Evolutionary conservation across 2,113 vertebrate genomes (phyloP).

Genomic region (Microcebus murinus): DNA sequence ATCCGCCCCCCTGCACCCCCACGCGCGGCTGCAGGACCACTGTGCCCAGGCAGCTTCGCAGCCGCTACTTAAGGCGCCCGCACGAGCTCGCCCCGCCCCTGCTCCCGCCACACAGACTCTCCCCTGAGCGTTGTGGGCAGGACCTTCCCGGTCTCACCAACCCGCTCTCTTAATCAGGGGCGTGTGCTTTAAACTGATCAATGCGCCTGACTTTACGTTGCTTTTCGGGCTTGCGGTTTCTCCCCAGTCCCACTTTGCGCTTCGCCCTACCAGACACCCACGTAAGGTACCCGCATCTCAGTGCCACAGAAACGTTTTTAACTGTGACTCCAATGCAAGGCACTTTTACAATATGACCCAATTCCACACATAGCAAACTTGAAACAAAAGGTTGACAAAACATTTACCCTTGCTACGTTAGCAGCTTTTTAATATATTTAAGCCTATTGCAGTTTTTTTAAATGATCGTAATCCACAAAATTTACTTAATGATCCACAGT

Average conservation of each 20-base stretch:
- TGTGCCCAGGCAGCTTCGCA: rapidly evolving
- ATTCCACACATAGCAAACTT: not conserved
- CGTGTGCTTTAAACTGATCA: rapidly evolving
- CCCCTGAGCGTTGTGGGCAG: not conserved
- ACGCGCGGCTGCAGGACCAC: rapidly evolving
- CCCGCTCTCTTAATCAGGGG: not conserved
- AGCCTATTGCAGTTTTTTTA: not conserved
- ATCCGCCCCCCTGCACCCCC: rapidly evolving
- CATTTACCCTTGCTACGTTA: not conserved
- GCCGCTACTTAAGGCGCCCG: not conserved
- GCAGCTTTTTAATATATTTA: not conserved
- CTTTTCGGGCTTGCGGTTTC: rapidly evolving
- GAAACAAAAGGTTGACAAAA: not conserved
- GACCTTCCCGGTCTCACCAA: not conserved
- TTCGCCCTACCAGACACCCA: rapidly evolving
- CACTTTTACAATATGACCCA: not conserved
- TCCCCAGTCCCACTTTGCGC: rapidly evolving
- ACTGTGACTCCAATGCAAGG: rapidly evolving
- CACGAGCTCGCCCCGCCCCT: not conserved
- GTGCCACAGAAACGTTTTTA: not conserved
- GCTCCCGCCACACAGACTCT: constrained; percentile 25
- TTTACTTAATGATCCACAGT: not conserved
- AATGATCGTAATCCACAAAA: not conserved
- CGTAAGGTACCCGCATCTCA: not conserved
- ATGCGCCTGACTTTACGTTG: rapidly evolving